Evolutionary conservation across 2,888 invertebrate genomes (phyloP).

Genomic region (Leptothorax acervorum): DNA sequence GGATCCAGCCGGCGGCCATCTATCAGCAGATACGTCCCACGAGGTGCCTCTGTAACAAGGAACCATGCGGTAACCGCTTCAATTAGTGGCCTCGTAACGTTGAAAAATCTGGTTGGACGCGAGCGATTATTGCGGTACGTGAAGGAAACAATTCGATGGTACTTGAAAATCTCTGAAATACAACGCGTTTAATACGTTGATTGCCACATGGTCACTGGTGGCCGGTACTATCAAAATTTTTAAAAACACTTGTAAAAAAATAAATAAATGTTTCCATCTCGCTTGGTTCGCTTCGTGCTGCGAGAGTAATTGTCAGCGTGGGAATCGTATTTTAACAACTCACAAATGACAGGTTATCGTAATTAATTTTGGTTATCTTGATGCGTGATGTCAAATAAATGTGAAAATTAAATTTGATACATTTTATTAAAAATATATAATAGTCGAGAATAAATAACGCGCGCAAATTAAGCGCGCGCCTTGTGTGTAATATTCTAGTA

Average conservation of each 20-base stretch:
- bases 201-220: not conserved
- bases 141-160: not conserved
- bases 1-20: slow-evolving; percentile 94
- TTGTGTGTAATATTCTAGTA: too few relatives aligned
- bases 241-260: not conserved
- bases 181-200: not conserved
- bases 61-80: slow-evolving; percentile 61
- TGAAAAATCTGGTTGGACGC: slow-evolving; percentile 64
- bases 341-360: too few relatives aligned
- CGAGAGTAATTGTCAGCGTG: too few relatives aligned
- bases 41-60: slow-evolving; percentile 91
- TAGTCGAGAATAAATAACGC: too few relatives aligned
- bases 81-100: slow-evolving; percentile 62
- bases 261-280: not conserved
- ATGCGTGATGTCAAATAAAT: too few relatives aligned
- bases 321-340: too few relatives aligned
- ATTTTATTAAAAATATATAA: too few relatives aligned
- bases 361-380: too few relatives aligned
- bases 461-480: too few relatives aligned
- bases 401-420: too few relatives aligned
- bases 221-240: not conserved
- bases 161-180: not conserved
- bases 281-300: too few relatives aligned
- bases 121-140: not conserved
- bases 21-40: slow-evolving; percentile 94